Percentiles rank a stretch among this genome's conserved stretches.
Conservation (phyloP, 2,888 invertebrate species). For the Calliopum simillimum region DNA sequence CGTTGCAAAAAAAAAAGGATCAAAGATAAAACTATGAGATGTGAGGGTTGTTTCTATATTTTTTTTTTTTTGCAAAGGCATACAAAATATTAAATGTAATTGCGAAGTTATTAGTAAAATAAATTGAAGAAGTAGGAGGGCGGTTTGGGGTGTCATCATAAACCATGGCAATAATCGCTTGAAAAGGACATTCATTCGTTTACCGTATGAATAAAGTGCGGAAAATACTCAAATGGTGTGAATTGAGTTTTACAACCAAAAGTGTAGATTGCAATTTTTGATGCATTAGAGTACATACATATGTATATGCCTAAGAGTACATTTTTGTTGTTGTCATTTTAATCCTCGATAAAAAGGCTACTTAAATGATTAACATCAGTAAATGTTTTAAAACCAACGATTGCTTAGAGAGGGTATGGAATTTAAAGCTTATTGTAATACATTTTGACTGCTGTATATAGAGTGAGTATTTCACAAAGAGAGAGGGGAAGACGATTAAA, state of each 20-base stretch:
- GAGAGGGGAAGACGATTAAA: neutral
- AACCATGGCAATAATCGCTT: constrained; percentile 3
- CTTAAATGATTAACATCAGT: constrained; percentile 51
- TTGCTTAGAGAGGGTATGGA: neutral
- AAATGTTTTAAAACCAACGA: constrained; percentile 42
- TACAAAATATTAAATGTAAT: constrained; percentile 30
- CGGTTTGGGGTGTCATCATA: constrained; percentile 3
- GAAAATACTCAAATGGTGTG: neutral
- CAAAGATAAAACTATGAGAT: too few species aligned
- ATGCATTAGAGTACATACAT: constrained; percentile 12
- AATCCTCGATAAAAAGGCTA: constrained; percentile 44
- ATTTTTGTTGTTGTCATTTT: constrained; percentile 12
- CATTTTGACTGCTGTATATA: constrained; percentile 15
- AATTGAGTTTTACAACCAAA: constrained; percentile 22
- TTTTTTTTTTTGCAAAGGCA: too few species aligned
- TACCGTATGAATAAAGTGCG: neutral
- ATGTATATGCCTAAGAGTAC: too few species aligned
- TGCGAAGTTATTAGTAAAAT: constrained; percentile 24
- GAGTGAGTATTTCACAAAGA: neutral
- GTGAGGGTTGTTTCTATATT: too few species aligned
- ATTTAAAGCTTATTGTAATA: constrained; percentile 18
- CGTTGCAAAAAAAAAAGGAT: neutral
- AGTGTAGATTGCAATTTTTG: constrained; percentile 28
- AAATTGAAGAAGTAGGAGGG: neutral
- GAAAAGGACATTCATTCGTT: constrained; percentile 19